phyloP scores from a whole-genome alignment of 2,113 vertebrate genomes.

The Saccopteryx bilineata region DNA sequence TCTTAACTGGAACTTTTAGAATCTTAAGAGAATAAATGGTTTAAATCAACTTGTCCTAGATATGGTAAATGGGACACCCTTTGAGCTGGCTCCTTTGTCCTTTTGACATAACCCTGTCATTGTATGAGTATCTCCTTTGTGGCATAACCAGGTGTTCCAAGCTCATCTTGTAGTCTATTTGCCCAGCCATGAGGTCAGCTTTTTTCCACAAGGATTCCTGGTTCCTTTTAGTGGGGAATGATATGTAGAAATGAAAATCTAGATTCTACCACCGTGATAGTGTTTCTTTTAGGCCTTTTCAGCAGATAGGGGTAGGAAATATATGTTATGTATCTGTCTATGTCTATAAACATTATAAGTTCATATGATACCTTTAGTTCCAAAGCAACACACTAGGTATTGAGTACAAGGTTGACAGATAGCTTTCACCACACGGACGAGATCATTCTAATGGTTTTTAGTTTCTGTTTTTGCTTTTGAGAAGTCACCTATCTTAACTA shows the following conservation, averaged over 20 bases:
- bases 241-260: background rate
- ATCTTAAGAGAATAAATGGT: background rate
- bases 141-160: background rate
- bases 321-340: background rate
- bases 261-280: background rate
- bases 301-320: background rate
- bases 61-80: background rate
- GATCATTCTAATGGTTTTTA: background rate
- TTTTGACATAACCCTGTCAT: background rate
- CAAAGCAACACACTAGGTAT: background rate
- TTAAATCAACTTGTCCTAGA: background rate
- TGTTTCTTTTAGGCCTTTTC: background rate
- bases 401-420: background rate
- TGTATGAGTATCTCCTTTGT: background rate
- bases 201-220: background rate
- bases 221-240: background rate
- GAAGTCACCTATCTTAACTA: background rate
- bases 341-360: background rate
- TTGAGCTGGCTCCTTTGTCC: background rate
- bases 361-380: background rate
- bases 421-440: background rate
- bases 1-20: conserved; percentile 15
- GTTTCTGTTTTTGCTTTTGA: background rate
- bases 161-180: background rate
- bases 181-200: background rate